Base-by-base conservation (phyloP, 2,113 vertebrate species). In the Melanotaenia duboulayi region DNA sequence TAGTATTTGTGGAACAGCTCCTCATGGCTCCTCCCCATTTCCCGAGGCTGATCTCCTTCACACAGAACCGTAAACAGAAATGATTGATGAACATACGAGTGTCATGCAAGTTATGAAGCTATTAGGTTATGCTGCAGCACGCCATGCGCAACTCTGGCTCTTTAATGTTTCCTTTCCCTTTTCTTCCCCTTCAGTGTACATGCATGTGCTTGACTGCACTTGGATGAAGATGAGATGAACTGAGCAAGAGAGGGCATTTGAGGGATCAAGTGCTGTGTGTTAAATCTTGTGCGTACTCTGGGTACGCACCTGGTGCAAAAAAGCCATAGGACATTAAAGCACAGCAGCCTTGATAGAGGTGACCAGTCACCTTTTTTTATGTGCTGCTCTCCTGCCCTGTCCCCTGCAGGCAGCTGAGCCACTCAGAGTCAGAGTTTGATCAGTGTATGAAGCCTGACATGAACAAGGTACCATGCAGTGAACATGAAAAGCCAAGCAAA, bases 381-480 rank as follows among this genome's bases (percentile, higher is more conserved):
- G 63, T 50, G 46, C 56, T 59, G 64, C 63, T 49, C 63, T 73
- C 55, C 63, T 74, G 24, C 11, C 14, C 46, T 69, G 55, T 80
- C 71, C 72, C 67, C 58, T 72, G 11, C 40, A 70, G 82, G 82
- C 85, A 84, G 77, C 87, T 83, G 85, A 86, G 54, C 72, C 83
- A 62, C 69, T 76, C 78, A 22, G 42, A 23, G 64, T 73, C 76
- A 17, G 24, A 79, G 79, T 83, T 71, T 76, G 85, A 87, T 84
- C 82, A 62, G 65, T n/a, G 40, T 66, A 69, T 69, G 82, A 59
- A 73, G 80, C 67, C 60, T 46, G 83, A 84, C 65, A 77, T 19
- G n/a, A 61, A 81, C 79, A 77, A 71, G 44, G 65, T 82, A 60
- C 59, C 71, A 78, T 20, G 11, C 78, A 37, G 71, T 49, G 46